Evolutionary conservation across 2,113 vertebrate genomes (phyloP).

Genomic region (Apteryx owenii): DNA sequence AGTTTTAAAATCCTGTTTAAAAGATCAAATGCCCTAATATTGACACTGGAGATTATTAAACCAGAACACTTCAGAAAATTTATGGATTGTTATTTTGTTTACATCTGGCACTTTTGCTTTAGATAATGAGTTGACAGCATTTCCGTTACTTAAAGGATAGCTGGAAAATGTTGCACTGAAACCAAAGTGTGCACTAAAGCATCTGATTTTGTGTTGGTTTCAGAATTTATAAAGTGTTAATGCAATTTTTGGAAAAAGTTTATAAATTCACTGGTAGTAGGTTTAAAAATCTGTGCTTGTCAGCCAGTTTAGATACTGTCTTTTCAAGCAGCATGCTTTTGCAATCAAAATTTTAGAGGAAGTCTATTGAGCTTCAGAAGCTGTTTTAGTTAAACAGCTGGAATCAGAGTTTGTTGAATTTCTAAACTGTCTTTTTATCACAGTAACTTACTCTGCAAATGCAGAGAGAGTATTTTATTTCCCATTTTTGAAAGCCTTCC

Average conservation of each 20-base stretch:
- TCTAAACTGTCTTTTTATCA: neutral
- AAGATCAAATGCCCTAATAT: neutral
- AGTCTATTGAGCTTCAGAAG: neutral
- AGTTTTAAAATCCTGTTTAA: neutral
- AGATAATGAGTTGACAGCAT: neutral
- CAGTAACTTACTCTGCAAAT: neutral
- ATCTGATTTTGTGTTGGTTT: accelerated
- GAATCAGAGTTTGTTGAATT: neutral
- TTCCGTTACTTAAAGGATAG: neutral
- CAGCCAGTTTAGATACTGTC: accelerated
- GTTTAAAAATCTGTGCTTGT: neutral
- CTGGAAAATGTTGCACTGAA: accelerated
- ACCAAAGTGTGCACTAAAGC: neutral
- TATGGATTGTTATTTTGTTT: neutral
- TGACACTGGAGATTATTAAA: neutral
- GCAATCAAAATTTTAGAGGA: neutral
- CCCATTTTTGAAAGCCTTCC: neutral
- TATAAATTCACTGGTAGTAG: neutral
- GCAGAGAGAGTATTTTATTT: neutral
- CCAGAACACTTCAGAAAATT: neutral
- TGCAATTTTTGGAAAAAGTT: accelerated
- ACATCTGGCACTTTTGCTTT: neutral
- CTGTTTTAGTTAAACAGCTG: neutral
- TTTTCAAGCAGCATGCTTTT: neutral
- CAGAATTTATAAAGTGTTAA: neutral